Base-by-base conservation (phyloP, 2,113 vertebrate species). In the Burhinus bistriatus region DNA sequence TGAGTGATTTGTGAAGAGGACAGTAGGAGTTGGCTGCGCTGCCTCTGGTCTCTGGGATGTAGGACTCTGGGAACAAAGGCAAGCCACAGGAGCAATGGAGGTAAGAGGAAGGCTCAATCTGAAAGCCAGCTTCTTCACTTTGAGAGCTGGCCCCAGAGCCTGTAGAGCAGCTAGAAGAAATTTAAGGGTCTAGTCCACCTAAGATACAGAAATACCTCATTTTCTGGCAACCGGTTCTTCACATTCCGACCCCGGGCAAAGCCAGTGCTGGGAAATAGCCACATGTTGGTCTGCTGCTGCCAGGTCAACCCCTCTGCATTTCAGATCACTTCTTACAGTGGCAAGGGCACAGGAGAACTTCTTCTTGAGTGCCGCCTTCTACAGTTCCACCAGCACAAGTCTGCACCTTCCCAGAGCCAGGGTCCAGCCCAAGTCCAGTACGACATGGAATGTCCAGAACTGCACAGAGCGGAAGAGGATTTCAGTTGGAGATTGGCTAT, bases 401-500 rank as follows among this genome's bases (percentile, higher is more conserved):
- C 64, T 69, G 40, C n/a, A 20, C 13, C 9, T 54, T 75, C 55
- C 65, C 69, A 70, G 61, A 64, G 11, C 36, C 38, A 82, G 30
- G 14, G 4, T 40, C 14, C 64, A 78, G 54, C 45, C n/a, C 68
- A 73, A 65, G 26, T 27, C 66, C 52, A 68, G 42, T 6, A 82
- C 0, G 0, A 51, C 0, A 0, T 36, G 42, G 7, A 21, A 34
- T 20, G 6, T 23, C 32, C 62, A 64, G 32, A 42, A 75, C n/a
- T 64, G 32, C 54, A 49, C 45, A 65, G 36, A 93, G 21, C 3
- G 3, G 71, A 61, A 71, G 30, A 83, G 4, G 8, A 12, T 55
- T 65, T 62, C 21, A 40, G 29, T 3, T 47, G 52, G 52, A 83
- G 30, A 19, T 3, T 47, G 25, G 3, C 47, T 54, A 7, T 61